Percentiles rank a stretch among this genome's conserved stretches.
phyloP scores from a whole-genome alignment of 1,140 invertebrate species.

The Elysia chlorotica region DNA sequence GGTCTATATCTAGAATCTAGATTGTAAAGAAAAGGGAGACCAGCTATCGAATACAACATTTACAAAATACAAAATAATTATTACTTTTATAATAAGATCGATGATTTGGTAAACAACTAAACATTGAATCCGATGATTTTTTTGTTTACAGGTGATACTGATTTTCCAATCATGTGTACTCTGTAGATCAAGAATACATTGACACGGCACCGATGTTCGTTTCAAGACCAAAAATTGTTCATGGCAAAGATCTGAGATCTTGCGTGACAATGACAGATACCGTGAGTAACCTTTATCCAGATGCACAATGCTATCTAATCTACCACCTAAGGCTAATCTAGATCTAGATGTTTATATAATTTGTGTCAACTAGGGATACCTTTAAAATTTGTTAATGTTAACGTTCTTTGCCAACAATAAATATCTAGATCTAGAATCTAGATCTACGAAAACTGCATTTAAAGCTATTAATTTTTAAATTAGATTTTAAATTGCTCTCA shows the following conservation, averaged over 20 bases:
- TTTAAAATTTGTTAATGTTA: not conserved
- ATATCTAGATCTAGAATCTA: too few species aligned
- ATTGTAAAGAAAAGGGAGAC: not conserved
- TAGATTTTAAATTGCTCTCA: not conserved
- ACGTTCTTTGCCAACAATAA: not conserved
- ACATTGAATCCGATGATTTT: not conserved
- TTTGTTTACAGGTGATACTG: not conserved
- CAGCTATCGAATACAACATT: not conserved
- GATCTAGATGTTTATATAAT: not conserved
- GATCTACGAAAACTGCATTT: too few species aligned
- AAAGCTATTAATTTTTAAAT: not conserved
- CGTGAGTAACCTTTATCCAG: too few species aligned
- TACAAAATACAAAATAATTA: not conserved
- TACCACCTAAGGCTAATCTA: not conserved
- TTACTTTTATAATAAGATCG: not conserved
- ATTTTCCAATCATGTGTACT: too few species aligned
- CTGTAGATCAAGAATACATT: too few species aligned
- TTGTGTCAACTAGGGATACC: not conserved
- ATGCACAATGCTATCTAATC: too few species aligned
- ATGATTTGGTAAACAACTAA: not conserved
- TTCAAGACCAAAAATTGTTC: conserved; percentile 14
- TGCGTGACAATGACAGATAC: not conserved
- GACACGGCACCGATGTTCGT: too few species aligned
- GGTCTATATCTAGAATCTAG: too few species aligned
- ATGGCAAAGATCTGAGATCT: not conserved